Percentiles rank a stretch among this genome's conserved stretches.
Evolutionary conservation across 1,140 invertebrate genomes (phyloP).

Genomic region (Drosophila sp.): DNA sequence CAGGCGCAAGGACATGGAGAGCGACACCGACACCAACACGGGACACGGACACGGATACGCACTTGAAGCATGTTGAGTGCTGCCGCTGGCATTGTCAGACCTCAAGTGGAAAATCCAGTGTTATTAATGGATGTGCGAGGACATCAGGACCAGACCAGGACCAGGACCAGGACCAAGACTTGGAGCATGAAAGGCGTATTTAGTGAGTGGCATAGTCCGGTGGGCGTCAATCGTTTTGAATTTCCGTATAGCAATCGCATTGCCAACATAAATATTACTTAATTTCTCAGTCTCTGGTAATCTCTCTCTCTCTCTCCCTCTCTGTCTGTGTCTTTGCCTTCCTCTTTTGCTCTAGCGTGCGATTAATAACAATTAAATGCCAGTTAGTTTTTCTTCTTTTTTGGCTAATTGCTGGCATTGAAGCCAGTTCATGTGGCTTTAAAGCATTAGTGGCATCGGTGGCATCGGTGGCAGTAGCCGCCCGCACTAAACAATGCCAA

Average conservation of each 20-base stretch:
- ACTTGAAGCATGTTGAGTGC: slow-evolving; percentile 40
- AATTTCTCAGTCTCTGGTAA: slow-evolving; percentile 44
- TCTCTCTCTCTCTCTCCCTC: background rate
- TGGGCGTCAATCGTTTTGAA: slow-evolving; percentile 31
- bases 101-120: slow-evolving; percentile 72
- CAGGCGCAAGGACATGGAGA: slow-evolving; percentile 26
- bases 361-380: slow-evolving; percentile 81
- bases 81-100: slow-evolving; percentile 41
- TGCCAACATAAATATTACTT: slow-evolving; percentile 79
- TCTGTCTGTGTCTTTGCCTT: slow-evolving; percentile 1
- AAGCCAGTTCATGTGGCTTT: slow-evolving; percentile 19
- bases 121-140: slow-evolving; percentile 67
- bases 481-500: slow-evolving; percentile 29
- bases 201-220: slow-evolving; percentile 20
- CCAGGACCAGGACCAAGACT: background rate
- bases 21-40: slow-evolving; percentile 21
- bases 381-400: slow-evolving; percentile 39
- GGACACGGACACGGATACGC: slow-evolving; percentile 35
- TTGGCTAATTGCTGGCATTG: slow-evolving; percentile 62
- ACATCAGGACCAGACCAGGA: background rate
- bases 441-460: slow-evolving; percentile 18
- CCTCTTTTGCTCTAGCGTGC: background rate
- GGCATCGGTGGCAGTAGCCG: background rate
- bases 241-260: slow-evolving; percentile 45
- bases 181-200: slow-evolving; percentile 34